These are phyloP conservation scores for Aptenodytes patagonicus DNA, from an alignment of 2,113 vertebrate species.

Conservation along the genomic window DNA sequence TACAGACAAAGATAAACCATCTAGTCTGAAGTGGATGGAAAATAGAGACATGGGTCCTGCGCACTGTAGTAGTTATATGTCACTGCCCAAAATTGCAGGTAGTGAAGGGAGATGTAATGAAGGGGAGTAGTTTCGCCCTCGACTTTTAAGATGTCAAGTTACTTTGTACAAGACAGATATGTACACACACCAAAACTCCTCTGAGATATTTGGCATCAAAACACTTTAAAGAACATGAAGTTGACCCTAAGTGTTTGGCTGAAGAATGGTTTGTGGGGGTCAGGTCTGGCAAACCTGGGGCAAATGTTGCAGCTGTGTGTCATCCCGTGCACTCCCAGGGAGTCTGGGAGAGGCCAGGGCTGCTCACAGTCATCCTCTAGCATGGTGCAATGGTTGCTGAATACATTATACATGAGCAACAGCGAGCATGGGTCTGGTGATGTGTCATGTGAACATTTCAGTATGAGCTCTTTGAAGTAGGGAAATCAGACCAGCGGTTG, in stretches of 20 bases:
- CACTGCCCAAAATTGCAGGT: neutral
- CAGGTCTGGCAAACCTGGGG: neutral
- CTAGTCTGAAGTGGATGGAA: slow-evolving; percentile 19
- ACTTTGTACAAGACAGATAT: neutral
- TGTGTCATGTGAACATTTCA: rapidly evolving
- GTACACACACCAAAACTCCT: neutral
- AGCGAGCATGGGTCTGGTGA: neutral
- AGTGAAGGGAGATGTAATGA: neutral
- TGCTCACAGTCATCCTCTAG: neutral
- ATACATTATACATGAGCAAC: neutral
- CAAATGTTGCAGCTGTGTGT: neutral
- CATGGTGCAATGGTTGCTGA: neutral
- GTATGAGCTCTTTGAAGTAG: neutral
- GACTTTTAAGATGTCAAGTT: neutral
- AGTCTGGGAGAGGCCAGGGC: neutral
- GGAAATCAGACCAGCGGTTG: neutral
- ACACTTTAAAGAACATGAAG: neutral
- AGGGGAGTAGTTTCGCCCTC: neutral
- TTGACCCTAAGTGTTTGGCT: neutral
- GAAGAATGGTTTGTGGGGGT: neutral
- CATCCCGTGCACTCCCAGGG: neutral
- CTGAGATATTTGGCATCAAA: neutral
- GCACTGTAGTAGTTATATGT: neutral
- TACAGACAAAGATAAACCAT: slow-evolving; percentile 36
- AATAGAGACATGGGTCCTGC: neutral